These are phyloP conservation scores for Drosophila subobscura DNA, from an alignment of 1,140 invertebrate genomes.

Conservation along the genomic window DNA sequence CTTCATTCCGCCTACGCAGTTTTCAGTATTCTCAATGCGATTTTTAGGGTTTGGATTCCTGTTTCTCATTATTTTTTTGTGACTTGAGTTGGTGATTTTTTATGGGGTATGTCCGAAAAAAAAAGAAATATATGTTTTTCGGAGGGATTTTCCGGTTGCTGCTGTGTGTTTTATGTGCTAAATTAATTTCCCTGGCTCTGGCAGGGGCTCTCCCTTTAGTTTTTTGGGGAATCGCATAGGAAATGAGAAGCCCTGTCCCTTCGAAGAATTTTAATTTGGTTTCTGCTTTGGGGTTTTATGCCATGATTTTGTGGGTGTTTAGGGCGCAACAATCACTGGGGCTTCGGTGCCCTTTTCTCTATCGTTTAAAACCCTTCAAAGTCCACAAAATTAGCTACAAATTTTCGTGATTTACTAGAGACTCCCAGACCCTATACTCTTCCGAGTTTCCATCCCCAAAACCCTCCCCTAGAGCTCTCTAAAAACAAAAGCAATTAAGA, in stretches of 20 bases:
- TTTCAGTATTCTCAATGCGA: conserved; percentile 21
- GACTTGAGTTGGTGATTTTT: conserved; percentile 54
- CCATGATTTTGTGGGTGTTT: conserved; percentile 10
- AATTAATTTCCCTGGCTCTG: conserved; percentile 35
- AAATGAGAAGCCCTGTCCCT: conserved; percentile 4
- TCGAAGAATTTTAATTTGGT: conserved; percentile 42
- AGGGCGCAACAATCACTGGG: not conserved
- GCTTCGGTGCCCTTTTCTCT: not conserved
- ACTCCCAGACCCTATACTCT: conserved; percentile 42
- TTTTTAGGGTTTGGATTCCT: conserved; percentile 43
- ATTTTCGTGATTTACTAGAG: conserved; percentile 51
- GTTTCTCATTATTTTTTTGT: conserved; percentile 43
- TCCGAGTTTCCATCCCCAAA: conserved; percentile 37
- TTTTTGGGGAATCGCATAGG: conserved; percentile 33
- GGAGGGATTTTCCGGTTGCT: conserved; percentile 17
- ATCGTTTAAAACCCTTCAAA: conserved; percentile 13
- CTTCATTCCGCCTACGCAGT: not conserved
- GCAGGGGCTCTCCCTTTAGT: conserved; percentile 29
- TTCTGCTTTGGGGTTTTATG: conserved; percentile 18
- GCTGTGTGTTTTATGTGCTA: conserved; percentile 41
- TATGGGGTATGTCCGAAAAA: conserved; percentile 2
- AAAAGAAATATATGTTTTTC: conserved; percentile 20
- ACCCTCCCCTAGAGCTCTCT: not conserved
- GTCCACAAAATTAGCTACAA: conserved; percentile 36
- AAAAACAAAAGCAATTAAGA: conserved; percentile 56